These are phyloP conservation scores for Temnothorax ravouxi DNA, from an alignment of 2,888 invertebrate species.

Conservation along the genomic window DNA sequence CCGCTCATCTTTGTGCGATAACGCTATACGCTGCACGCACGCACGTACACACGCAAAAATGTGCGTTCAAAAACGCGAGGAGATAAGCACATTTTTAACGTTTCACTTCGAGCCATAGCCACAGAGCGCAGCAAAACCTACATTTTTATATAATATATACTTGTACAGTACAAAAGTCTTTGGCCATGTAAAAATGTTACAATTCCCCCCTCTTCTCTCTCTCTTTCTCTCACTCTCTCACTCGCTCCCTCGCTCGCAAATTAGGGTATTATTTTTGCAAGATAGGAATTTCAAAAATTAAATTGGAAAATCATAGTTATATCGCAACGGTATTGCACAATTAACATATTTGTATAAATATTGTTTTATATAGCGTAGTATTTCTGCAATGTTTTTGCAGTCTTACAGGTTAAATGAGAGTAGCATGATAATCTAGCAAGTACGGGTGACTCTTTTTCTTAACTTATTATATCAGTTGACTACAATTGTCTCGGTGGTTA, in stretches of 20 bases:
- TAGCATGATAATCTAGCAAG: not conserved
- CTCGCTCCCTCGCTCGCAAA: not conserved
- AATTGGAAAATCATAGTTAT: not conserved
- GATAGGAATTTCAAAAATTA: not conserved
- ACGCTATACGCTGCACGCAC: not conserved
- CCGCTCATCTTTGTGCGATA: not conserved
- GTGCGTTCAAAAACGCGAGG: too few species aligned
- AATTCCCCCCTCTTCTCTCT: not conserved
- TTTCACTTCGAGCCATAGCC: not conserved
- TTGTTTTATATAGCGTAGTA: not conserved
- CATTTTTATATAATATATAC: not conserved
- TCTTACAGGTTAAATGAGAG: not conserved
- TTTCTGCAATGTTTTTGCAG: not conserved
- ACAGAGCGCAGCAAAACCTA: not conserved
- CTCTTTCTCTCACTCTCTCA: too few species aligned
- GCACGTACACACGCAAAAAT: not conserved
- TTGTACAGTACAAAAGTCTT: not conserved
- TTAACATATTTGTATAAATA: too few species aligned
- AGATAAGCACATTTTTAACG: not conserved
- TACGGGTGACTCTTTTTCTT: not conserved
- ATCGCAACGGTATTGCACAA: not conserved
- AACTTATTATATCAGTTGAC: not conserved
- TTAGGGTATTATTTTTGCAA: not conserved
- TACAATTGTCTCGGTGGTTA: not conserved
- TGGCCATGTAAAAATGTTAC: not conserved